A percentile compares a stretch with the other conserved stretches of the same genome.
Evolutionary conservation across 1,140 invertebrate species (phyloP).

Genomic region (Belonocnema kinseyi): DNA sequence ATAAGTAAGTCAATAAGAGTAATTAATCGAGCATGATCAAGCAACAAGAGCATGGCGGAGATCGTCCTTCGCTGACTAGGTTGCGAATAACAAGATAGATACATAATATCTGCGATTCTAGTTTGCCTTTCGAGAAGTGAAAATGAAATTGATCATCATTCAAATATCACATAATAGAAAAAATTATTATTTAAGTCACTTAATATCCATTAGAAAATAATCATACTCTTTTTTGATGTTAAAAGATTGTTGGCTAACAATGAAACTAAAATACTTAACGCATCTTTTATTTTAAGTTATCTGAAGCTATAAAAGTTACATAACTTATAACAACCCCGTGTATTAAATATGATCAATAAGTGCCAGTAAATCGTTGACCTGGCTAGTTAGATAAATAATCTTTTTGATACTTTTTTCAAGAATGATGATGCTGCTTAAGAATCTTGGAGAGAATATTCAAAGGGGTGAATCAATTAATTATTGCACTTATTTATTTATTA

Average conservation of each 20-base stretch:
- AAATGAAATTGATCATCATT: too few species aligned
- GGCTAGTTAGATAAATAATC: constrained; percentile 15
- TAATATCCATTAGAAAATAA: too few species aligned
- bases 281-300: too few species aligned
- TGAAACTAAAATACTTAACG: too few species aligned
- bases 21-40: constrained; percentile 23
- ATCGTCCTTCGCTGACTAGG: not conserved
- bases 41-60: not conserved
- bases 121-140: too few species aligned
- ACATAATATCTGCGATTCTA: not conserved
- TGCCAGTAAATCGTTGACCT: not conserved
- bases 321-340: not conserved
- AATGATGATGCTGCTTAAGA: not conserved
- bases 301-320: too few species aligned
- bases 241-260: too few species aligned
- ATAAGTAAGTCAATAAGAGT: constrained; percentile 26
- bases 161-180: too few species aligned
- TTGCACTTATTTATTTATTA: constrained; percentile 43
- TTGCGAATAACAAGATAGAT: not conserved
- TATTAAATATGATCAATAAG: constrained; percentile 1
- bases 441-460: not conserved
- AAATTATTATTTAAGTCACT: too few species aligned
- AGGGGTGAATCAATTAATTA: not conserved
- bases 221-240: too few species aligned
- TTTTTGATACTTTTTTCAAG: not conserved